A percentile compares a stretch with the other conserved stretches of the same genome.
phyloP scores from a whole-genome alignment of 2,113 vertebrate genomes.

The Oreochromis spilurus region DNA sequence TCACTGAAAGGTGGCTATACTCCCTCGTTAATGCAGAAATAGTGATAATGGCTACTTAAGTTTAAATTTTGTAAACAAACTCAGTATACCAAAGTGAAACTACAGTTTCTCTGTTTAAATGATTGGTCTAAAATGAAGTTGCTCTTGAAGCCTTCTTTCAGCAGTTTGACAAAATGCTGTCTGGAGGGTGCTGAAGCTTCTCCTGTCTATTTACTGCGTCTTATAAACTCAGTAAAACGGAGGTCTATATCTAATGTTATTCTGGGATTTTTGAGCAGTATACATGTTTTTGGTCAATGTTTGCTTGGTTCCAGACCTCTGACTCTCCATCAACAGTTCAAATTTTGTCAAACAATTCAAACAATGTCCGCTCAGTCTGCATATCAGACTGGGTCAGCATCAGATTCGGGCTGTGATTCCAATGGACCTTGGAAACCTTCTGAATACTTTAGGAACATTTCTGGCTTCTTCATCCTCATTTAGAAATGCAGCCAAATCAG shows the following conservation, averaged over 20 bases:
- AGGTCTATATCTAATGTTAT: background rate
- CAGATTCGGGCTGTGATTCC: background rate
- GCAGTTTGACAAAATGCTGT: background rate
- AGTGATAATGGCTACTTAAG: background rate
- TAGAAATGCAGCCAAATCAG: slow-evolving; percentile 11
- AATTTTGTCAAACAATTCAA: background rate
- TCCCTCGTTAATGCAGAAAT: background rate
- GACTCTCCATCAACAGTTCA: background rate
- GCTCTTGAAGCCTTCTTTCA: background rate
- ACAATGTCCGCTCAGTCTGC: background rate
- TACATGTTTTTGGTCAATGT: background rate
- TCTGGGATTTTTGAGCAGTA: background rate
- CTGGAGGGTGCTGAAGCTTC: background rate
- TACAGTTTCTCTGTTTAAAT: background rate
- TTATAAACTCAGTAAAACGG: background rate
- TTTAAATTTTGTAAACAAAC: background rate
- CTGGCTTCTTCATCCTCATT: background rate
- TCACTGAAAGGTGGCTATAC: background rate
- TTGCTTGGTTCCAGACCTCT: background rate
- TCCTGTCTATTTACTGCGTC: background rate
- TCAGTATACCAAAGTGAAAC: background rate
- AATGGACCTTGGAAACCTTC: slow-evolving; percentile 4
- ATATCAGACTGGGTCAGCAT: background rate
- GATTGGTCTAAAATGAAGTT: background rate
- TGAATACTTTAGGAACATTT: slow-evolving; percentile 21